Base-by-base conservation (phyloP, 2,888 invertebrate species). In the Agriopis marginaria region DNA sequence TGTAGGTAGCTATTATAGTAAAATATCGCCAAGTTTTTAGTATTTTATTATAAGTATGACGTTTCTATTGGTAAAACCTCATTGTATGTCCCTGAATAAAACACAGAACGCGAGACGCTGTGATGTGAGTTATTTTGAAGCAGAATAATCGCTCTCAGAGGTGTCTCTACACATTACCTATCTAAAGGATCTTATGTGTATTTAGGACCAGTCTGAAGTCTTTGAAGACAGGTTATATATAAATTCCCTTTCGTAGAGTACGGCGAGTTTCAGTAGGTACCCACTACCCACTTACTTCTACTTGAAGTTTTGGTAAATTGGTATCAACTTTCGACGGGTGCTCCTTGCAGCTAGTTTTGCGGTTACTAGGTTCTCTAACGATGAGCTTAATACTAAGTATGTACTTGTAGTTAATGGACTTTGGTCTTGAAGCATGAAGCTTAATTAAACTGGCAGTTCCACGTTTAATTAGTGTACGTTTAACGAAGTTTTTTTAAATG, bases 221-320 rank as follows among this genome's bases (percentile, higher is more conserved):
- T 75, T 70, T 71, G 75, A 73, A 70, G 67, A 59, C 62, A 58
- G 55, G 68, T 66, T 74, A 70, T 56, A 67, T 72, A 71, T 68
- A 66, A 66, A 55, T 56, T 47, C 14, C 65, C 68, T 70, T 71
- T 67, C 62, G 8, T 14, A 59, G 45, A 42, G n/a, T 53, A 42
- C 59, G 23, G 17, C 14, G 45, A 63, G 67, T 68, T 63, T 62
- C n/a, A 62, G 44, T 23, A 45, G 23, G 58, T 42, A 32, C 23
- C 17, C n/a, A 45, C 32, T 42, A 32, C 23, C 17, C n/a, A 45
- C 32, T 58, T 45, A 44, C 66, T 32, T 61, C 59, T 40, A 63
- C 11, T 51, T 45, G 14, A 58, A 63, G 40, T 68, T 68, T 39
- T 32, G 40, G 14, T 49, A 50, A 49, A 54, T 49, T 54, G 42